A percentile compares a stretch with the other conserved stretches of the same genome.
Evolutionary conservation across 2,888 invertebrate species (phyloP).

Genomic region (Leptinotarsa rubiginosa): DNA sequence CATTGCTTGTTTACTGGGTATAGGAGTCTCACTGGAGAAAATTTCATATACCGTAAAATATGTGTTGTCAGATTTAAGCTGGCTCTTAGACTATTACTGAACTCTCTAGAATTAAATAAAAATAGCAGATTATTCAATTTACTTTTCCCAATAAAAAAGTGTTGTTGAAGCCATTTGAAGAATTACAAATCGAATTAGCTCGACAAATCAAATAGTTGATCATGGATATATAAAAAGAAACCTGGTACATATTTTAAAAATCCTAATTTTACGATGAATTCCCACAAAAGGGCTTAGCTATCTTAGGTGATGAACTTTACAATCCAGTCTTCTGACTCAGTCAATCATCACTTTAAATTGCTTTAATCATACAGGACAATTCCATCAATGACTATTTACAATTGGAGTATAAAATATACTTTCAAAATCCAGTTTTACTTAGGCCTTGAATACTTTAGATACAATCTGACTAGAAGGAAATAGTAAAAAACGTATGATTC

Average conservation of each 20-base stretch:
- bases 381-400: slow-evolving; percentile 43
- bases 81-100: too few species aligned
- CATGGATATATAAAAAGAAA: not conserved
- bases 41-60: too few species aligned
- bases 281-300: not conserved
- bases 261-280: not conserved
- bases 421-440: slow-evolving; percentile 44
- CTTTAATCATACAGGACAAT: slow-evolving; percentile 33
- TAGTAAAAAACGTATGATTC: slow-evolving; percentile 37
- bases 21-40: too few species aligned
- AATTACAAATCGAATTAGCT: too few species aligned
- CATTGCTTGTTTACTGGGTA: too few species aligned
- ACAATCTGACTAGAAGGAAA: slow-evolving; percentile 56
- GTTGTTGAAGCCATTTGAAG: too few species aligned
- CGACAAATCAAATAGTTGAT: too few species aligned
- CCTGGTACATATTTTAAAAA: not conserved
- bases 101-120: too few species aligned
- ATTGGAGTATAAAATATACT: slow-evolving; percentile 47
- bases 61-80: too few species aligned
- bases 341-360: slow-evolving; percentile 28
- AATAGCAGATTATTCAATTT: too few species aligned
- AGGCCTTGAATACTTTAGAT: slow-evolving; percentile 48
- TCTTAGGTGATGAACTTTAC: not conserved
- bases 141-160: too few species aligned
- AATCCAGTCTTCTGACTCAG: slow-evolving; percentile 25